Evolutionary conservation across 2,888 invertebrate genomes (phyloP), one percentile per base, ranked within the genome.

Genomic region (Pediacus dermestoides): DNA sequence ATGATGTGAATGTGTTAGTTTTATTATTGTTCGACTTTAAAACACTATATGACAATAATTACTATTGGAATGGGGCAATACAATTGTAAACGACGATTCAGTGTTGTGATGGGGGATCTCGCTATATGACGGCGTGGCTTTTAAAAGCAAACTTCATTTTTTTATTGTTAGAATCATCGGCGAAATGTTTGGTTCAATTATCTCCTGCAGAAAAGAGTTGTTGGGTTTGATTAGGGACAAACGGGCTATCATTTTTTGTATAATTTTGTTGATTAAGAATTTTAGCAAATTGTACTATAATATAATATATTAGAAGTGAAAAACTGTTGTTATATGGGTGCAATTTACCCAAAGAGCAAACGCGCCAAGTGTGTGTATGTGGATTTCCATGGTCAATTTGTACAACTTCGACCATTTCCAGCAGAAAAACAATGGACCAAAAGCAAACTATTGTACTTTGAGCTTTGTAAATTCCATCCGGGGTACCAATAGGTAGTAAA

Each of bases 41-140:
- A 53, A 45, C 59, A 61, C 59, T 57, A 61, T 55, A 63, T 58
- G 66, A 66, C 66, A 66, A 66, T 66, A 66, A 66, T 58, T 42
- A 27, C 26, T 37, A 50, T 48, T 50, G 63, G 63, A 64, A 64
- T 64, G 65, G 58, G 65, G 64, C 64, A 63, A n/a, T n/a, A n/a
- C 54, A 53, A 59, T 64, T 60, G 58, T 57, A 38, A 31, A 39
- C 23, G 23, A n/a, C n/a, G n/a, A 10, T 23, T 23, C 9, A 9
- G 23, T 23, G n/a, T 18, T 23, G 23, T 23, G 23, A 23, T 23
- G 23, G 10, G n/a, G n/a, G 10, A 9, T 10, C 9, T 23, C 23
- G 23, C 23, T 3, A n/a, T 10, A 6, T 3, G 4, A 23, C 4
- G 6, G 23, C 23, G 23, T 23, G 23, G 23, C n/a, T 23, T n/a